phyloP scores from a whole-genome alignment of 2,113 vertebrate species.

The Seriola aureovittata region DNA sequence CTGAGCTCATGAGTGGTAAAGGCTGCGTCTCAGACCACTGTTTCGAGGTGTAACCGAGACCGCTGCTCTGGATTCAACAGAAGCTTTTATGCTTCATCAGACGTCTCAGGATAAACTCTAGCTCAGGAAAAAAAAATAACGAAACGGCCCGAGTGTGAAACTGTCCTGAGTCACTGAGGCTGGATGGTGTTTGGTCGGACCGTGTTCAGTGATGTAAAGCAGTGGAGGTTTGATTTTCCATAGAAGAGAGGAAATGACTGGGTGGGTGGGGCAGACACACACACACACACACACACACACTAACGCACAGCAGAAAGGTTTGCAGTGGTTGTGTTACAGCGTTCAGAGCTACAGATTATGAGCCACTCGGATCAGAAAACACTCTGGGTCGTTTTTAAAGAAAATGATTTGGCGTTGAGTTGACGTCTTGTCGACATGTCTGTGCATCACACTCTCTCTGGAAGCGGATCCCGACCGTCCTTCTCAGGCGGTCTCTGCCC shows the following conservation, averaged over 20 bases:
- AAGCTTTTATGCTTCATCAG: neutral
- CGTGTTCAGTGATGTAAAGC: constrained; percentile 7
- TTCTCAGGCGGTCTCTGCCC: too few relatives aligned
- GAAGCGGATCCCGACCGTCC: too few relatives aligned
- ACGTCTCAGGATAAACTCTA: neutral
- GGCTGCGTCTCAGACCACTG: too few relatives aligned
- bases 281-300: constrained; percentile 17
- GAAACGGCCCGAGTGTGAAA: neutral
- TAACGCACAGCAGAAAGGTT: neutral
- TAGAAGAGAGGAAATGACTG: constrained; percentile 61
- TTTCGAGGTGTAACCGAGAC: too few relatives aligned
- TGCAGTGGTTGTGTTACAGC: neutral
- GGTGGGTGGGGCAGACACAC: constrained; percentile 34
- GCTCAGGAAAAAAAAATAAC: neutral
- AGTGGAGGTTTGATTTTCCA: constrained; percentile 52
- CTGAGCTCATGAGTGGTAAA: neutral
- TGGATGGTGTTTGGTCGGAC: neutral
- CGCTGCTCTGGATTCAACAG: neutral
- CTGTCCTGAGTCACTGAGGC: neutral
- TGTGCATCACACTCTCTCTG: too few relatives aligned
- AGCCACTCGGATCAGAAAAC: neutral
- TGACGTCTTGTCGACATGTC: too few relatives aligned
- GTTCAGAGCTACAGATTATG: neutral
- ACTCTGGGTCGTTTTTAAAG: neutral
- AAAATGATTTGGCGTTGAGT: neutral